Evolutionary conservation across 2,113 vertebrate genomes (phyloP).

Genomic region (Hippocampus barbouri): DNA sequence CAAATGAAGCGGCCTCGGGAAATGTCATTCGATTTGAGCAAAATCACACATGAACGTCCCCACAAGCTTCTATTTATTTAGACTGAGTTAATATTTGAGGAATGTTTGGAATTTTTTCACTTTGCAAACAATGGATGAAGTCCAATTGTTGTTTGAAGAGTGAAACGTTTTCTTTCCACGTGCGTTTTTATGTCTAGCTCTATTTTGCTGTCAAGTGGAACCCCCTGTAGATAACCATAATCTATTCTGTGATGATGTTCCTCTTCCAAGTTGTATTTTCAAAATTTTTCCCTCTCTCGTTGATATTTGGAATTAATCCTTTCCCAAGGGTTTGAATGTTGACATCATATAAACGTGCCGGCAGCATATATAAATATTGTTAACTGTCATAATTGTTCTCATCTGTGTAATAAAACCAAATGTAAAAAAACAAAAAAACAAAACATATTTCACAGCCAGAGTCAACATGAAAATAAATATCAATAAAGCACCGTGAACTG

Average conservation of each 20-base stretch:
- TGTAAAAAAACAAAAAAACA: not conserved
- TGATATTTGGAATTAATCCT: not conserved
- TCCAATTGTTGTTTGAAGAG: not conserved
- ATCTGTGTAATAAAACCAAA: not conserved
- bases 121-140: not conserved
- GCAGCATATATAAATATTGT: not conserved
- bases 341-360: not conserved
- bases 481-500: not conserved
- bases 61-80: not conserved
- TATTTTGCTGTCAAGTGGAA: not conserved
- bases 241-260: too few species aligned
- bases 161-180: not conserved
- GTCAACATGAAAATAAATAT: not conserved
- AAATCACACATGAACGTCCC: not conserved
- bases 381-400: not conserved
- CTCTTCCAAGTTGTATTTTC: not conserved
- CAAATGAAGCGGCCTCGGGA: not conserved
- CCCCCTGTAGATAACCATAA: too few species aligned
- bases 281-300: not conserved
- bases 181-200: not conserved
- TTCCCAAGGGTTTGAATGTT: not conserved
- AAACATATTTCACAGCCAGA: not conserved
- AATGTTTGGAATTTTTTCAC: constrained; percentile 3
- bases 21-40: not conserved
- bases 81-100: not conserved